Evolutionary conservation across 92 coral and sea anemone genomes (phyloP).

Genomic region (Umimayanthus chanpuru): DNA sequence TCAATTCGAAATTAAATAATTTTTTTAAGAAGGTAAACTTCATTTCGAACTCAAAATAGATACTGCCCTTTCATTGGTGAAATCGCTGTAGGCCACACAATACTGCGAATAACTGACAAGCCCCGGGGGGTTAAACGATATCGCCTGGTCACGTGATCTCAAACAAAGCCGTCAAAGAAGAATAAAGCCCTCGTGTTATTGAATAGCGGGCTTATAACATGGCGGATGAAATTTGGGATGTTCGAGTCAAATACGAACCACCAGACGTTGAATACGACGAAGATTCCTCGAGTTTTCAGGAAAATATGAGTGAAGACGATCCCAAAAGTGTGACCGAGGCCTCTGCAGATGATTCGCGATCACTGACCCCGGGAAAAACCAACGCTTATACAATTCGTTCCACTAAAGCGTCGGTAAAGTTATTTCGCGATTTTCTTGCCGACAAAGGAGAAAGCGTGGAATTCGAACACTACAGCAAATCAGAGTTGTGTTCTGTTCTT

Average conservation of each 20-base stretch:
- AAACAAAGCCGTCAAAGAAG: conserved; percentile 40
- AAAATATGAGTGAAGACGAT: conserved; percentile 51
- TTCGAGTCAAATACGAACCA: conserved; percentile 34
- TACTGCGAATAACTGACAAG: conserved; percentile 32
- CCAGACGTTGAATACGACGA: conserved; percentile 48
- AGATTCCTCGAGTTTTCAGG: conserved; percentile 41
- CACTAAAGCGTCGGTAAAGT: conserved; percentile 80
- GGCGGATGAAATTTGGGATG: conserved; percentile 48
- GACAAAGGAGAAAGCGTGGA: conserved; percentile 76
- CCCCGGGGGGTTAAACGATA: conserved; percentile 45
- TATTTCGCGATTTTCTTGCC: conserved; percentile 86
- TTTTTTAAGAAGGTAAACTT: background rate
- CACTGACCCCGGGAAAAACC: conserved; percentile 73
- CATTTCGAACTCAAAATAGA: background rate
- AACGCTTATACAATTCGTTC: conserved; percentile 84
- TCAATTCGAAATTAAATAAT: background rate
- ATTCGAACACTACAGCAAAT: conserved; percentile 74
- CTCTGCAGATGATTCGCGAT: conserved; percentile 74
- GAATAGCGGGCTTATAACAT: conserved; percentile 48
- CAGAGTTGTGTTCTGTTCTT: conserved; percentile 68
- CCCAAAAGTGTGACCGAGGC: conserved; percentile 65
- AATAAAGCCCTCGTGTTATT: conserved; percentile 50
- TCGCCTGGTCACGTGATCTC: conserved; percentile 50
- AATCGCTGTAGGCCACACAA: conserved; percentile 1
- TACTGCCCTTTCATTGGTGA: background rate